Base-by-base conservation (phyloP, 2,888 invertebrate species). In the Oxystoma pomonae region DNA sequence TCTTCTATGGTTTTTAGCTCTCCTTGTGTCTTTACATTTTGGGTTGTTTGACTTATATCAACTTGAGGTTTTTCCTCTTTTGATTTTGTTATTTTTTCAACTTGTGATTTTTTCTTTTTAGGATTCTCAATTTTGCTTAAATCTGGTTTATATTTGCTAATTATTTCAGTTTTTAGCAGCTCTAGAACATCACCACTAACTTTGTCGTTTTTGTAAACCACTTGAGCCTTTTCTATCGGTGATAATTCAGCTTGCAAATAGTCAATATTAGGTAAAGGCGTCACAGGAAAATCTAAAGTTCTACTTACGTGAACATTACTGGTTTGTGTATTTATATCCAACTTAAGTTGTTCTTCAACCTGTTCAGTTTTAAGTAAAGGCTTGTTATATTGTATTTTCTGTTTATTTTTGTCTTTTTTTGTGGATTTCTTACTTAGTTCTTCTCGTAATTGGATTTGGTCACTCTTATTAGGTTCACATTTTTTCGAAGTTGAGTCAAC, bases 111-210 rank as follows among this genome's bases (percentile, higher is more conserved):
- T 22, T 51, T n/a, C 22, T 59, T 52, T 53, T 51, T 51, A 18
- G 52, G 52, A 22, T 53, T 21, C n/a, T 55, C 55, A 53, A 70
- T 63, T 56, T 53, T 60, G 19, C 60, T 56, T 56, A 71, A 60
- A 61, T 70, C 66, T 18, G 68, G 69, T 65, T 69, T 65, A 57
- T 71, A 71, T 59, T 72, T 71, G 5, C 67, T 65, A 57, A 70
- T 59, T 17, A 71, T 71, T 67, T 71, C 71, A 50, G 67, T 60
- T 66, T 71, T 71, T 17, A 72, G 58, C 22, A 68, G 61, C 35
- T 59, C 59, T 20, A 72, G 65, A 21, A 71, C 64, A 56, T 70
- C 67, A 2, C 19, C 3, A 18, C 62, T 57, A n/a, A 58, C 60
- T 20, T 58, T 55, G 19, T 66, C 63, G n/a, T 20, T 50, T 55